Conservation (phyloP, 2,797 vertebrate genomes). For the Danionella dracula region DNA sequence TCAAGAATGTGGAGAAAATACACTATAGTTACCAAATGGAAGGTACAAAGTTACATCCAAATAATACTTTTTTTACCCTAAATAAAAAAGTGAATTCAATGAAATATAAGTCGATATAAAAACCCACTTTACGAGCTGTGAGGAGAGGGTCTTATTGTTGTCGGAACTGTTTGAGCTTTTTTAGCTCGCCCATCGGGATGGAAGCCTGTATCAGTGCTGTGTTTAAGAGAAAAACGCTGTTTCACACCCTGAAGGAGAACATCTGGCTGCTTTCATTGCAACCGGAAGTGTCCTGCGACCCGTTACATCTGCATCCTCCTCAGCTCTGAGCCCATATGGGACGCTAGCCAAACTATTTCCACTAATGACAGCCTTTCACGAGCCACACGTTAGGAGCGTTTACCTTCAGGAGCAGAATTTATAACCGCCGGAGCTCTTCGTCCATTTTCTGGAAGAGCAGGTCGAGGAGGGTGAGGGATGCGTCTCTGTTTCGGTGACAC, state of each 20-base stretch:
- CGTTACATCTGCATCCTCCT: not conserved
- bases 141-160: too few relatives aligned
- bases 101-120: too few relatives aligned
- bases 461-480: slow-evolving; percentile 2
- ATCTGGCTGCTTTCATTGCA: not conserved
- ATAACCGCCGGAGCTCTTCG: slow-evolving; percentile 56
- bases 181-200: not conserved
- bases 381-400: slow-evolving; percentile 27
- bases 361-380: not conserved
- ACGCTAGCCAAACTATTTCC: slow-evolving; percentile 20
- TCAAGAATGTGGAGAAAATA: too few relatives aligned
- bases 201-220: not conserved
- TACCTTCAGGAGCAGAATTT: slow-evolving; percentile 67
- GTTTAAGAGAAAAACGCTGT: not conserved
- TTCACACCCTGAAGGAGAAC: not conserved
- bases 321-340: slow-evolving; percentile 23
- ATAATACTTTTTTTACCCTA: too few relatives aligned
- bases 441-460: slow-evolving; percentile 46
- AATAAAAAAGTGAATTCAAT: too few relatives aligned
- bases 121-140: too few relatives aligned
- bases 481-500: slow-evolving; percentile 31
- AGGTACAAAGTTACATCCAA: too few relatives aligned
- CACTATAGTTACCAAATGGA: too few relatives aligned
- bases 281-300: not conserved
- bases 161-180: slow-evolving; percentile 21